These are phyloP conservation scores for Fragum fragum DNA, from an alignment of 2,888 invertebrate genomes.

Conservation along the genomic window DNA sequence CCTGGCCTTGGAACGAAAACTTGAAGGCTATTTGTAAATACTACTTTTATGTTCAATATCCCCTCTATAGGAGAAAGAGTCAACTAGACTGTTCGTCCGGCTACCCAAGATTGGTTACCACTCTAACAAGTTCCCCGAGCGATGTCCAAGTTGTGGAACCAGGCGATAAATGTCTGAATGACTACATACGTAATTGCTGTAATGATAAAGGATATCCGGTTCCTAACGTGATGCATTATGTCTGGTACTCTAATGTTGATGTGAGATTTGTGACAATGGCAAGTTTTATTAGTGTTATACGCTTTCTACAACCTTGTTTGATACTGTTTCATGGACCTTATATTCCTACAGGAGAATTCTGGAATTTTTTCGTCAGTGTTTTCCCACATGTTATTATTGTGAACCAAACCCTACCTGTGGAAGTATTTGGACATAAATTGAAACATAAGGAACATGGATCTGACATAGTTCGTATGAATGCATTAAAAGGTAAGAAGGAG, in stretches of 20 bases:
- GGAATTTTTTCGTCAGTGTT: slow-evolving; percentile 62
- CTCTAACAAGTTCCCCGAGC: background rate
- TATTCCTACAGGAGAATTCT: slow-evolving; percentile 66
- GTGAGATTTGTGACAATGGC: slow-evolving; percentile 61
- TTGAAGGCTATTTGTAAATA: background rate
- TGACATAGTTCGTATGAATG: slow-evolving; percentile 69
- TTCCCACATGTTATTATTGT: slow-evolving; percentile 68
- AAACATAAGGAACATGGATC: slow-evolving; percentile 64
- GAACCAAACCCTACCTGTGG: slow-evolving; percentile 31
- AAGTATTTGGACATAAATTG: slow-evolving; percentile 60
- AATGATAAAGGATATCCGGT: slow-evolving; percentile 44
- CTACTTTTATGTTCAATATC: background rate
- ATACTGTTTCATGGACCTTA: slow-evolving; percentile 68
- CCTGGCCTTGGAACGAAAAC: background rate
- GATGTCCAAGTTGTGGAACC: slow-evolving; percentile 36
- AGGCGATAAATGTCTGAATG: slow-evolving; percentile 52
- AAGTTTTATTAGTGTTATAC: slow-evolving; percentile 67
- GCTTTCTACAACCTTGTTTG: slow-evolving; percentile 69
- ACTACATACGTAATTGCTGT: slow-evolving; percentile 52
- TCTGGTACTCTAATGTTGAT: slow-evolving; percentile 48
- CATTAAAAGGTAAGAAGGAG: slow-evolving; percentile 20
- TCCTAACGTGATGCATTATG: slow-evolving; percentile 68
- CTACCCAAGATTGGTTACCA: background rate
- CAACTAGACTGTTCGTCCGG: background rate
- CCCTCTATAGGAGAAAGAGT: background rate